A percentile compares a stretch with the other conserved stretches of the same genome.
These are phyloP conservation scores for Noctua fimbriata DNA, from an alignment of 2,888 invertebrate species.

Conservation along the genomic window DNA sequence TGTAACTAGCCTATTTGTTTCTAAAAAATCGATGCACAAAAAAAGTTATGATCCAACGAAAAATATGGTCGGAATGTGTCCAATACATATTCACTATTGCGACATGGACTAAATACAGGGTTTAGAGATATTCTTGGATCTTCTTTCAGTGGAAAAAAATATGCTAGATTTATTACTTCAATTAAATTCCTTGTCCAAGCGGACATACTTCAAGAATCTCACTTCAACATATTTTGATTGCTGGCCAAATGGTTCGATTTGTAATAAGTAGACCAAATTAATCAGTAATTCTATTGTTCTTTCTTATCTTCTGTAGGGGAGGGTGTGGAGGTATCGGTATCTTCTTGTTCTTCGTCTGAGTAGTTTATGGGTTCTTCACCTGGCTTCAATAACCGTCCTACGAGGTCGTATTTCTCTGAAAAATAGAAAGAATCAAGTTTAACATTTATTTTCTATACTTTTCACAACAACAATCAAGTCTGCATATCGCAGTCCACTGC, in stretches of 20 bases:
- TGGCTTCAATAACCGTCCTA: conserved; percentile 97
- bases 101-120: neutral
- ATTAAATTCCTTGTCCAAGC: conserved; percentile 13
- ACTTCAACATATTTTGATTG: conserved; percentile 22
- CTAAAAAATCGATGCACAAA: neutral
- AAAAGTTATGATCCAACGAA: neutral
- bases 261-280: conserved; percentile 29
- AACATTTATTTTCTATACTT: neutral
- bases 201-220: conserved; percentile 16
- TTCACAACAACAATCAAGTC: neutral
- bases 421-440: conserved; percentile 57
- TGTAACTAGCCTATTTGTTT: neutral
- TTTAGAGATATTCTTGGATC: neutral
- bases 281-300: conserved; percentile 72
- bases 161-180: neutral
- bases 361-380: conserved; percentile 97
- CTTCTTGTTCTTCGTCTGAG: conserved; percentile 95
- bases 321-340: conserved; percentile 81
- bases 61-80: neutral
- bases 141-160: neutral
- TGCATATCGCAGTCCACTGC: neutral
- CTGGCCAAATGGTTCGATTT: conserved; percentile 49
- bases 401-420: conserved; percentile 97
- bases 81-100: neutral
- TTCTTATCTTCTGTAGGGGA: conserved; percentile 81